Conservation (phyloP, 2,888 invertebrate species). For the Heliconius hortense region DNA sequence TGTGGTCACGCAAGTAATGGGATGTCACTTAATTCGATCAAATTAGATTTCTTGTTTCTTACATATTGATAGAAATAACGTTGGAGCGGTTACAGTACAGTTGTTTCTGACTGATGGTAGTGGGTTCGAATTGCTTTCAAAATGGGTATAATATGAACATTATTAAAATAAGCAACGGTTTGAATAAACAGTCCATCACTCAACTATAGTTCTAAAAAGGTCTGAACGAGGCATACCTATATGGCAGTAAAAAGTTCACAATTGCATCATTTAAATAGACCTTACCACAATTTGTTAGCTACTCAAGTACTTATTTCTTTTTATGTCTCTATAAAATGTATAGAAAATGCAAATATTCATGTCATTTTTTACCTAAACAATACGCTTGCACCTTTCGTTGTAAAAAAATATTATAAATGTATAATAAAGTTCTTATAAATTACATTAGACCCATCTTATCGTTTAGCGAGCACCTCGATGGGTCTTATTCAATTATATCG, state of each 20-base stretch:
- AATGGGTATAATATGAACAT: background rate
- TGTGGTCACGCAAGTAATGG: slow-evolving; percentile 68
- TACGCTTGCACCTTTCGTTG: slow-evolving; percentile 15
- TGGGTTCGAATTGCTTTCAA: background rate
- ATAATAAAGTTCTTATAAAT: slow-evolving; percentile 2
- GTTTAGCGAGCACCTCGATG: background rate
- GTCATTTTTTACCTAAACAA: background rate
- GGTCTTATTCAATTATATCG: slow-evolving; percentile 27
- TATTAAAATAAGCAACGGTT: background rate
- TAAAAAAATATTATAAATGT: background rate
- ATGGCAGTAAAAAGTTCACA: background rate
- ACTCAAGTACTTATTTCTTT: background rate
- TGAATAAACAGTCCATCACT: background rate
- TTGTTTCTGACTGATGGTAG: background rate
- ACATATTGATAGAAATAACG: slow-evolving; percentile 29
- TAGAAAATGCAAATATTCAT: slow-evolving; percentile 6
- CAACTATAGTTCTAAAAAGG: background rate
- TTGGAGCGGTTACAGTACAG: background rate
- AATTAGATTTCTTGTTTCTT: slow-evolving; percentile 33
- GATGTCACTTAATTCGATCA: slow-evolving; percentile 58
- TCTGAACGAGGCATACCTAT: background rate
- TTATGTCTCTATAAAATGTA: background rate
- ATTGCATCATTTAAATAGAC: background rate
- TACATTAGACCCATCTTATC: background rate
- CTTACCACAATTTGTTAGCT: background rate